A percentile compares a stretch with the other conserved stretches of the same genome.
Conservation (phyloP, 23 tunicate genomes). For the Pegea sp. region DNA sequence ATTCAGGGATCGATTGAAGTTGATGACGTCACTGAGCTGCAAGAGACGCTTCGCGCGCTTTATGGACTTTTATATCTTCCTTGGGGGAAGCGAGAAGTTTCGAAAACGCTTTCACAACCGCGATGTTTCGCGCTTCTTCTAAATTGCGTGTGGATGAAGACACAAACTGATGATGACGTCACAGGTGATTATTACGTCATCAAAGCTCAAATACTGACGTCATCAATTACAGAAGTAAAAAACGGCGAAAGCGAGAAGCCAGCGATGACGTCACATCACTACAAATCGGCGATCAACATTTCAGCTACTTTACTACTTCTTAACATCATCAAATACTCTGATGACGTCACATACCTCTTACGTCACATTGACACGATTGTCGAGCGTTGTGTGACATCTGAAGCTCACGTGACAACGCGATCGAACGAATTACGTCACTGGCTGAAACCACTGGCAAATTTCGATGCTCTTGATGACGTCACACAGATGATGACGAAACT, state of each 20-base stretch:
- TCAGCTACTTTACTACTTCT: slow-evolving; percentile 34
- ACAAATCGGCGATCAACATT: slow-evolving; percentile 24
- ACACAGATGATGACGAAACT: slow-evolving; percentile 22
- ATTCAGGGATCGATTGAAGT: slow-evolving; percentile 17
- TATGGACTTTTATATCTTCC: slow-evolving; percentile 35
- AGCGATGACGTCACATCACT: slow-evolving; percentile 9
- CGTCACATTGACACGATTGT: slow-evolving; percentile 2
- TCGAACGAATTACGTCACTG: slow-evolving; percentile 19
- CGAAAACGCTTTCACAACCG: slow-evolving; percentile 12
- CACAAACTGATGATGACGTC: too few species aligned
- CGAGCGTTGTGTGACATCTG: slow-evolving; percentile 14
- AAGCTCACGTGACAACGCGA: slow-evolving; percentile 1
- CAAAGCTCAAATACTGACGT: too few species aligned
- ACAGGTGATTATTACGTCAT: too few species aligned
- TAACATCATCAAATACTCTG: slow-evolving; percentile 9
- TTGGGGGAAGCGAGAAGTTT: slow-evolving; percentile 34
- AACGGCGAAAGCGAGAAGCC: slow-evolving; percentile 3
- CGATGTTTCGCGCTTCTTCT: too few species aligned
- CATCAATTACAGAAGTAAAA: background rate
- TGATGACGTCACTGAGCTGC: slow-evolving; percentile 19
- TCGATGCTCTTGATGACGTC: slow-evolving; percentile 1
- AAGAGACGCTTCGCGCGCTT: slow-evolving; percentile 23
- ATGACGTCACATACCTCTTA: slow-evolving; percentile 19
- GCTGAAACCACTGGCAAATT: slow-evolving; percentile 21
- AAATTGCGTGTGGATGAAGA: too few species aligned